These are phyloP conservation scores for Halcyon smyrnensis DNA, from an alignment of 2,797 vertebrate genomes.

Conservation along the genomic window DNA sequence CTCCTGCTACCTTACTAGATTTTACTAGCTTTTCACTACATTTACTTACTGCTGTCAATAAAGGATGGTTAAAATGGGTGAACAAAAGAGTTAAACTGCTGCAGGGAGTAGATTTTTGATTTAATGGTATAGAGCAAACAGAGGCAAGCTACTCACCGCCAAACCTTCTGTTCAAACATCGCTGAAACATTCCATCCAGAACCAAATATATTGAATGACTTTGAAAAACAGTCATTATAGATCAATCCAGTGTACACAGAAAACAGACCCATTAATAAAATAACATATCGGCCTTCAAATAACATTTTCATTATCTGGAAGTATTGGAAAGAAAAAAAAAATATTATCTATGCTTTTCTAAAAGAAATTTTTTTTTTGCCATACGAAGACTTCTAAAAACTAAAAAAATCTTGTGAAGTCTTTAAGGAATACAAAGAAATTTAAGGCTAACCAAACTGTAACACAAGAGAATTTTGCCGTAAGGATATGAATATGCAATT, in stretches of 20 bases:
- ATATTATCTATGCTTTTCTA: background rate
- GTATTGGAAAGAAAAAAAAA: background rate
- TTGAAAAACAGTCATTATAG: slow-evolving; percentile 98
- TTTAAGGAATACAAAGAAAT: background rate
- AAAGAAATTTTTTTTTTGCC: background rate
- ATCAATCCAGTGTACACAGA: slow-evolving; percentile 95
- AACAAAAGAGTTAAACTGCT: background rate
- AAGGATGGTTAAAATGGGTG: background rate
- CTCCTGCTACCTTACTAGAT: background rate
- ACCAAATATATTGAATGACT: slow-evolving; percentile 92
- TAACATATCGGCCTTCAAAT: slow-evolving; percentile 92
- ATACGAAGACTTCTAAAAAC: background rate
- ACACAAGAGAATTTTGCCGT: background rate
- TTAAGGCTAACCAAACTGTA: background rate
- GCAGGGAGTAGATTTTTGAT: background rate
- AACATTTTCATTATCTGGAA: slow-evolving; percentile 91
- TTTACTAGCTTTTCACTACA: background rate
- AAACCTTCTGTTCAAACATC: slow-evolving; percentile 86
- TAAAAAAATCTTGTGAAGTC: background rate
- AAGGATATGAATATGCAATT: background rate
- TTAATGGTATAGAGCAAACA: background rate
- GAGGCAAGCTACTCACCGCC: slow-evolving; percentile 83
- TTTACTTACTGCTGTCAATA: background rate
- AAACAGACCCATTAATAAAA: slow-evolving; percentile 95
- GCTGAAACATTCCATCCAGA: slow-evolving; percentile 92